Conservation (phyloP, 2,797 vertebrate species). For the Rousettus madagascariensis region DNA sequence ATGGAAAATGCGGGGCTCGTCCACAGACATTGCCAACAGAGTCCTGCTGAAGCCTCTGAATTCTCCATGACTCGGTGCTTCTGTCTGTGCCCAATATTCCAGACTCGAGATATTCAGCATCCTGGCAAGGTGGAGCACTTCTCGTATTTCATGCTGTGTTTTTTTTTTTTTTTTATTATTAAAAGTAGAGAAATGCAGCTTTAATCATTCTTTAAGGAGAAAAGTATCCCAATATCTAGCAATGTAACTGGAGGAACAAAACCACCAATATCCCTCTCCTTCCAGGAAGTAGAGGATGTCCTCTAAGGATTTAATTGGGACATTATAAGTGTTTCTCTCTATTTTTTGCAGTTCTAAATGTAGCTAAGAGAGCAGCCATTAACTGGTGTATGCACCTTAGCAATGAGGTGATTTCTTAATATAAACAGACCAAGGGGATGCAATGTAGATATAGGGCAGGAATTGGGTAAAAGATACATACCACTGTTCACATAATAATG, state of each 20-base stretch:
- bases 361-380: background rate
- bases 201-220: background rate
- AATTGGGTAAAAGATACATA: background rate
- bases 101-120: background rate
- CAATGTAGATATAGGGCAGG: background rate
- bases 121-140: background rate
- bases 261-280: background rate
- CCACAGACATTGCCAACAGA: background rate
- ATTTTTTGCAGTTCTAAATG: conserved; percentile 1
- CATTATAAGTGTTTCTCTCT: background rate
- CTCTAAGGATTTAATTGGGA: background rate
- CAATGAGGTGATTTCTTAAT: background rate
- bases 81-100: background rate
- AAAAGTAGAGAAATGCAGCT: background rate
- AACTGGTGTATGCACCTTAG: background rate
- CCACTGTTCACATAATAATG: background rate
- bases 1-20: background rate
- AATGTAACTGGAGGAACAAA: background rate
- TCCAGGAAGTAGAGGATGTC: background rate
- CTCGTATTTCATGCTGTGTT: background rate
- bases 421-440: background rate
- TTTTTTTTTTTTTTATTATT: background rate
- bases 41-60: background rate
- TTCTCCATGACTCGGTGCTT: background rate
- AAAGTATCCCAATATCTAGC: background rate